A percentile compares a stretch with the other conserved stretches of the same genome.
phyloP scores from a whole-genome alignment of 2,888 invertebrate genomes.

The Ellobium chinense region DNA sequence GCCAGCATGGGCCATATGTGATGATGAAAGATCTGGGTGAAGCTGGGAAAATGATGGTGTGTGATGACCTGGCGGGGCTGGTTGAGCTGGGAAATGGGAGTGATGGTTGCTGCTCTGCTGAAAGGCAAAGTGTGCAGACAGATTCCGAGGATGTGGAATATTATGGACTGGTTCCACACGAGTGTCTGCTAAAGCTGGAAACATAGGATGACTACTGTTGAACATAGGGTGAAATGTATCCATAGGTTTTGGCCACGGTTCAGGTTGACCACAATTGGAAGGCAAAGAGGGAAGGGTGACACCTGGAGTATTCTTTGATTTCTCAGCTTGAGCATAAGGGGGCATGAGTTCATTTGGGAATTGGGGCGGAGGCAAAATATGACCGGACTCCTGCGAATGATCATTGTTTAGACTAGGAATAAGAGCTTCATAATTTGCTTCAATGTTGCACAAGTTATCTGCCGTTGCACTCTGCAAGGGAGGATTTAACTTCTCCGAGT shows the following conservation, averaged over 20 bases:
- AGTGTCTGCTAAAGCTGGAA: not conserved
- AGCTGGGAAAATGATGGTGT: not conserved
- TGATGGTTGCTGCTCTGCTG: not conserved
- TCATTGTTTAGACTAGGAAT: not conserved
- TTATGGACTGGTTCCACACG: not conserved
- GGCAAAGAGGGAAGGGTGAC: not conserved
- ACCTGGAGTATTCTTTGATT: not conserved
- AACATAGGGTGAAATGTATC: constrained; percentile 2
- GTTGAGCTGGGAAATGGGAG: not conserved
- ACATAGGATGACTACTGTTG: not conserved
- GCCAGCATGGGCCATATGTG: not conserved
- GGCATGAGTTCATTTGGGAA: not conserved
- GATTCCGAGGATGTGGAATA: not conserved
- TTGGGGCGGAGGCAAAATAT: not conserved
- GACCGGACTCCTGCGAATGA: not conserved
- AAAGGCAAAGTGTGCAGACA: not conserved
- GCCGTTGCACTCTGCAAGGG: not conserved
- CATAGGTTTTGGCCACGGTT: not conserved
- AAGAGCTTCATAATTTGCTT: constrained; percentile 7
- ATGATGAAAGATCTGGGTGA: not conserved
- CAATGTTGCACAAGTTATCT: not conserved
- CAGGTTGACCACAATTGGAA: not conserved
- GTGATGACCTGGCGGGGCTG: not conserved
- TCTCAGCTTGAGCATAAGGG: not conserved
- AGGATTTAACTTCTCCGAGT: not conserved